phyloP scores from a whole-genome alignment of 2,113 vertebrate genomes.

The Mus musculus region GRCm39 chrX:160635001-160635500 shows the following conservation, averaged over 20 bases:
- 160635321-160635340: conserved; percentile 31
- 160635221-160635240: conserved; percentile 14
- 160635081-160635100: background rate
- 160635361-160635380: conserved; percentile 47
- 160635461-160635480: conserved; percentile 39
- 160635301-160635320: conserved; percentile 40
- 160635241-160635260: background rate
- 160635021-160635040: conserved; percentile 21
- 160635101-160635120: background rate
- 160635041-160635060: background rate
- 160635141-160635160: background rate
- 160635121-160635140: background rate
- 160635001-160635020: conserved; percentile 4
- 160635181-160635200: background rate
- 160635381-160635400: conserved; percentile 53
- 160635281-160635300: conserved; percentile 26
- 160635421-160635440: conserved; percentile 30
- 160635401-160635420: conserved; percentile 49
- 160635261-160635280: conserved; percentile 10
- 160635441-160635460: background rate
- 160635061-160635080: background rate
- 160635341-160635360: conserved; percentile 50
- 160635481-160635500: background rate
- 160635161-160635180: background rate
- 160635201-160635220: background rate